Evolutionary conservation across 2,113 vertebrate species (phyloP).

Genomic region (Dasypus novemcinctus): DNA sequence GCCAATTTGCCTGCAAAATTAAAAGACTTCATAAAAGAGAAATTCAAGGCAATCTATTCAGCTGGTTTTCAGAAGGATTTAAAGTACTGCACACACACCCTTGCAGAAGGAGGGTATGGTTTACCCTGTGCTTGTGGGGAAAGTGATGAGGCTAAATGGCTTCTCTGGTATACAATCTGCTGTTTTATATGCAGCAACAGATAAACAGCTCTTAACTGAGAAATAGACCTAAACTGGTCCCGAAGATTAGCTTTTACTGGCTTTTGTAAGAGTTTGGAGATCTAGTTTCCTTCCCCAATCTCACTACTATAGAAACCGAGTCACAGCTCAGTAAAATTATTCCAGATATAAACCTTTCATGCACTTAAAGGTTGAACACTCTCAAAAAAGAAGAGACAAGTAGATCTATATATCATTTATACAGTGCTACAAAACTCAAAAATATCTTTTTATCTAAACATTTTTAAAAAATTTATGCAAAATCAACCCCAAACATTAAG

Average conservation of each 20-base stretch:
- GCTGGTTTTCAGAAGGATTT: constrained; percentile 6
- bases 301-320: neutral
- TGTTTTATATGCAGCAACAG: rapidly evolving
- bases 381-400: neutral
- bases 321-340: neutral
- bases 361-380: neutral
- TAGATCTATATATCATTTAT: neutral
- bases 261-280: neutral
- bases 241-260: neutral
- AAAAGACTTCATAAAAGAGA: constrained; percentile 54
- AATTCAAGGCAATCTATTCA: neutral
- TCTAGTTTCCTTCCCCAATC: neutral
- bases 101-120: neutral
- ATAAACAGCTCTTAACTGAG: neutral
- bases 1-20: constrained; percentile 90
- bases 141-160: neutral
- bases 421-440: neutral
- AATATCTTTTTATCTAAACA: neutral
- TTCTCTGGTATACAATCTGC: neutral
- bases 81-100: neutral
- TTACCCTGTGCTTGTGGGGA: neutral
- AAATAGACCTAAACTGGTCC: neutral
- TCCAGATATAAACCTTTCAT: neutral
- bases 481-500: neutral
- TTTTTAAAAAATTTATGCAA: neutral